A percentile compares a stretch with the other conserved stretches of the same genome.
phyloP scores from a whole-genome alignment of 2,888 invertebrate species.

The Mylabris sibirica region DNA sequence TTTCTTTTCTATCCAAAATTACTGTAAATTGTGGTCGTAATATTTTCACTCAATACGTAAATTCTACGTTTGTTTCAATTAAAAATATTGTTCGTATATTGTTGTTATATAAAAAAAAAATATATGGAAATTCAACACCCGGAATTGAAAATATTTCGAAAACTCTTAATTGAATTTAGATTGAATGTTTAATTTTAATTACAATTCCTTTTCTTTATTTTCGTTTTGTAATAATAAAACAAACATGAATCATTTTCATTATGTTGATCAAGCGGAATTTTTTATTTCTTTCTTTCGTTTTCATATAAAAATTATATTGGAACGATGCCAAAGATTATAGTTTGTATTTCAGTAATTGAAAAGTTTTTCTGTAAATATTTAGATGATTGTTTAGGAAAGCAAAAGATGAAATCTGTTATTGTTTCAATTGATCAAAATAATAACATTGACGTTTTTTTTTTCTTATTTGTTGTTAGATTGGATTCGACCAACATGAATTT shows the following conservation, averaged over 20 bases:
- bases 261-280: background rate
- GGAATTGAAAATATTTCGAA: background rate
- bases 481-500: background rate
- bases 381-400: background rate
- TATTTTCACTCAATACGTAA: background rate
- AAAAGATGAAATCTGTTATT: background rate
- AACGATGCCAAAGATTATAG: background rate
- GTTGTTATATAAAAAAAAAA: background rate
- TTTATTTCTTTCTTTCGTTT: background rate
- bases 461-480: background rate
- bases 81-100: background rate
- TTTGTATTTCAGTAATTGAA: background rate
- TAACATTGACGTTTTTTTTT: background rate
- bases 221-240: background rate
- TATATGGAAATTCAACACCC: background rate
- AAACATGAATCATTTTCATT: background rate
- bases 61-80: background rate
- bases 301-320: too few relatives aligned
- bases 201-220: background rate
- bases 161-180: background rate
- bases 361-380: background rate
- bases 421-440: background rate
- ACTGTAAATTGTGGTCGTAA: background rate
- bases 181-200: background rate
- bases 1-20: background rate